Percentiles rank a stretch among this genome's conserved stretches.
These are phyloP conservation scores for Cheilosia grossa DNA, from an alignment of 2,888 invertebrate genomes.

Conservation along the genomic window DNA sequence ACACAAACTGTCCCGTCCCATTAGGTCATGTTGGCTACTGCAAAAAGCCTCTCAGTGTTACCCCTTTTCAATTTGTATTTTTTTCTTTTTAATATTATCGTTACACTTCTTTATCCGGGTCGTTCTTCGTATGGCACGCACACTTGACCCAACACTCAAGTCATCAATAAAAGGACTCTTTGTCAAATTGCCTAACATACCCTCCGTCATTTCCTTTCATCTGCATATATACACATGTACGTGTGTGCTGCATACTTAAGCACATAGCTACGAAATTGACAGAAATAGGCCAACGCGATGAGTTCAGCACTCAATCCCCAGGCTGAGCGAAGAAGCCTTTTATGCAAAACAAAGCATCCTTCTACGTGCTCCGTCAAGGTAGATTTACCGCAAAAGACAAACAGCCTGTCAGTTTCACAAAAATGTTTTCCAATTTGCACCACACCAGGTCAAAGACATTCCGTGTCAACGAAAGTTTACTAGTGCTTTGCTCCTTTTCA, in stretches of 20 bases:
- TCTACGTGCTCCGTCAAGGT: conserved; percentile 41
- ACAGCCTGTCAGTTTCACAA: conserved; percentile 17
- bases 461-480: conserved; percentile 42
- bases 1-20: conserved; percentile 1
- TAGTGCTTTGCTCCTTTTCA: conserved; percentile 3
- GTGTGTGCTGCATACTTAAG: conserved; percentile 3
- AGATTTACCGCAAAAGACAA: conserved; percentile 38
- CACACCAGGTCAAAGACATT: conserved; percentile 48
- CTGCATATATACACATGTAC: neutral
- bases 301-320: conserved; percentile 1
- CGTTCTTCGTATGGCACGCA: conserved; percentile 50
- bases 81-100: neutral
- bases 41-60: conserved; percentile 1
- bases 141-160: conserved; percentile 44
- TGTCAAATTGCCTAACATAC: conserved; percentile 47
- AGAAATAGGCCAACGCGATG: conserved; percentile 29
- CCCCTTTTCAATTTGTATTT: neutral
- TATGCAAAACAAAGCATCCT: conserved; percentile 32
- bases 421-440: conserved; percentile 38
- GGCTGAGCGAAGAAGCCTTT: neutral
- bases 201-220: neutral
- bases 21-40: neutral
- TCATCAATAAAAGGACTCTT: conserved; percentile 50
- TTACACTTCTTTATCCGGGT: conserved; percentile 34
- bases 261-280: conserved; percentile 9